Base-by-base conservation (phyloP, 2,797 vertebrate species). In the Basileuterus tristriatus region DNA sequence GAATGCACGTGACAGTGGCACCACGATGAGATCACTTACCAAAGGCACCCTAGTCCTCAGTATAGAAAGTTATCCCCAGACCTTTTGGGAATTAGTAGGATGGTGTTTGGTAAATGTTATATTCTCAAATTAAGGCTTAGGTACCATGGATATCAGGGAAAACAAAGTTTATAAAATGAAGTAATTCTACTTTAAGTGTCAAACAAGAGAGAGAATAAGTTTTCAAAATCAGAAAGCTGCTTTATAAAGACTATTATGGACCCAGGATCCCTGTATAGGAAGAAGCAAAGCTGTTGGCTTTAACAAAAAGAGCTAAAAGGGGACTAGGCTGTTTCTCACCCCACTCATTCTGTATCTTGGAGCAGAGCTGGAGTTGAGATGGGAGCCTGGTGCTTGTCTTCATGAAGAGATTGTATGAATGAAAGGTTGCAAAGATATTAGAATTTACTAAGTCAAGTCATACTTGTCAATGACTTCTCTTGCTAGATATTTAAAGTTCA, bases 401-500 rank as follows among this genome's bases (percentile, higher is more conserved):
- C 83, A 26, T 79, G 64, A 93, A 70, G 91, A 56, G 64, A 30
- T 39, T 53, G 21, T 70, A 58, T 76, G 69, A 90, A 89, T 90
- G 92, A 81, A 95, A 89, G 72, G 81, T 97, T 52, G 8, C 46
- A 78, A 91, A 87, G 91, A 94, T 87, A 85, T 4, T 75, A 90
- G 92, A 89, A 92, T 96, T 97, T 96, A 83, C 94, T 80, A 90
- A 95, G 81, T 83, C 15, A 96, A 96, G 95, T 93, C 93, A 91
- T 91, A 86, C 95, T 97, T 96, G 96, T 97, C 98, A 96, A 80
- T 97, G 92, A 95, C 96, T 97, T 93, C 95, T 97, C 95, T 97
- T 97, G 93, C 90, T 97, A 94, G 94, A 83, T 97, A 97, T 97
- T 97, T 97, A 93, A 97, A 98, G 97, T 98, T 97, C 97, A 98